A percentile compares a stretch with the other conserved stretches of the same genome.
These are phyloP conservation scores for Tretioscincus oriximinensis DNA, from an alignment of 2,113 vertebrate species.

Conservation along the genomic window DNA sequence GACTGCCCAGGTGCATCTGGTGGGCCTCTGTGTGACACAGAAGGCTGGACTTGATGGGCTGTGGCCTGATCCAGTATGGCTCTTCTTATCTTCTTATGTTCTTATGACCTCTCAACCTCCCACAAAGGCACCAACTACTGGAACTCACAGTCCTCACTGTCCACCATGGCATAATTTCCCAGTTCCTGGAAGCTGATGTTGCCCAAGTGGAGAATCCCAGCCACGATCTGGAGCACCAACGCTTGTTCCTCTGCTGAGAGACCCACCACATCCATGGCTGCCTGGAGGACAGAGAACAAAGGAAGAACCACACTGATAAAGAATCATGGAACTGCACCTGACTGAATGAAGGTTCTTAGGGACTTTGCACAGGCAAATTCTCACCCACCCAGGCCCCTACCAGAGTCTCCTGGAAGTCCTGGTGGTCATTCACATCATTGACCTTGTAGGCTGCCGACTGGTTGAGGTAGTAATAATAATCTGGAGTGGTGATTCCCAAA, in stretches of 20 bases:
- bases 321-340: too few species aligned
- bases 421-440: conserved; percentile 78
- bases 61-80: too few species aligned
- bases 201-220: conserved; percentile 80
- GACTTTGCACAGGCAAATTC: too few species aligned
- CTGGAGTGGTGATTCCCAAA: conserved; percentile 77
- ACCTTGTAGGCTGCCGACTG: conserved; percentile 80
- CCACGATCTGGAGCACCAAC: conserved; percentile 78
- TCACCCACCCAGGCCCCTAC: conserved; percentile 58
- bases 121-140: accelerated
- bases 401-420: conserved; percentile 80
- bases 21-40: too few species aligned
- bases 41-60: too few species aligned
- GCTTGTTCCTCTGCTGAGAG: conserved; percentile 73
- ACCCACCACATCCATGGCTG: conserved; percentile 80
- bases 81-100: too few species aligned
- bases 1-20: too few species aligned
- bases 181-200: conserved; percentile 81
- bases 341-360: too few species aligned
- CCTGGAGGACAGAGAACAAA: conserved; percentile 52
- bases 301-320: too few species aligned
- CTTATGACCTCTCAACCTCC: too few species aligned
- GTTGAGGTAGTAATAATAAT: conserved; percentile 84
- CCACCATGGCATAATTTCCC: conserved; percentile 81
- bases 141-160: conserved; percentile 80